Evolutionary conservation across 2,797 vertebrate species (phyloP), one percentile per base, ranked within the genome.

Genomic region (Epinephelus awoara): DNA sequence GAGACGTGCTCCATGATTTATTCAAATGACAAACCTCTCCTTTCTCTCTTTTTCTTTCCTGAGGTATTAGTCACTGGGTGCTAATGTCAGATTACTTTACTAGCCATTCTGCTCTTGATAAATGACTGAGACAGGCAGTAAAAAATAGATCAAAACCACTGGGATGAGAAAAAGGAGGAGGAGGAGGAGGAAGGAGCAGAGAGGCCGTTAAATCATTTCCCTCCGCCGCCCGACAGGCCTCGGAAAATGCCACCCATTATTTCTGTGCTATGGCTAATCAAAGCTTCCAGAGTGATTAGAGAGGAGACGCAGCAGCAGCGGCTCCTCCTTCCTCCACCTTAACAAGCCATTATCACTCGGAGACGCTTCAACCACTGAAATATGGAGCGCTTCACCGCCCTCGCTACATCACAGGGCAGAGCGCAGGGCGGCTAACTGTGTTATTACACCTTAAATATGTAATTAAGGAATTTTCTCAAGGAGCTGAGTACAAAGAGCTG

Each of bases 141-240:
- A 95, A 94, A 95, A 91, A 94, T 92, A 93, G 92, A 95, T 94
- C 93, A 95, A 94, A 94, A 94, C 93, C 92, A 55, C 88, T 79
- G 92, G 93, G 91, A 93, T 78, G 84, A 87, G 85, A 69, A 85
- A 67, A 29, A 85, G 68, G 67, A 76, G 72, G 71, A 63, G 64
- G 66, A 73, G 69, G 70, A 68, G 55, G 65, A 67, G 79, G 68
- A 77, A 66, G 87, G 82, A 85, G 89, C 73, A 69, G 87, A 85
- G 91, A 88, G 81, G 89, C 86, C 72, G 81, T 92, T 95, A 95
- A 94, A 95, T 94, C 90, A 92, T 86, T 84, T 89, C 81, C 81
- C 85, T 67, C 56, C 57, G 82, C 85, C 69, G 72, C 87, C 90
- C 86, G 84, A 89, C 90, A 93, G 89, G 75, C 89, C 77, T 64